phyloP scores from a whole-genome alignment of 2,113 vertebrate genomes.

The Haemorhous mexicanus region DNA sequence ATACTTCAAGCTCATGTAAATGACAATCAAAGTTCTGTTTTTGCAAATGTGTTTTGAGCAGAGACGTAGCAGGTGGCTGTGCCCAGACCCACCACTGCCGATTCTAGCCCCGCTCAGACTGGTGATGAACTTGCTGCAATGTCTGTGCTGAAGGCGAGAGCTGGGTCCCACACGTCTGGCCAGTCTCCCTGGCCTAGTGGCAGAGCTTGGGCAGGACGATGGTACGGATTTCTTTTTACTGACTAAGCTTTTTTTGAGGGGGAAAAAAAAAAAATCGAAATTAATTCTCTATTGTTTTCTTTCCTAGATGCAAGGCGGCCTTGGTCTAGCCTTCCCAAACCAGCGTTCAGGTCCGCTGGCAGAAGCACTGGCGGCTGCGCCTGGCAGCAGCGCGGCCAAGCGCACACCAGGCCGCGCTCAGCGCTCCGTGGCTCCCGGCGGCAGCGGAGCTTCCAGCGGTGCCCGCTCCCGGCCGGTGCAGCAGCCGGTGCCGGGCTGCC shows the following conservation, averaged over 20 bases:
- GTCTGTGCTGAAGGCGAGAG: accelerated
- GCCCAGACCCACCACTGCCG: not conserved
- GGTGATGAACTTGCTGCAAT: accelerated
- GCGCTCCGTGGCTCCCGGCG: not conserved
- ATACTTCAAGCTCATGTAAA: not conserved
- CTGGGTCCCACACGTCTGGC: accelerated
- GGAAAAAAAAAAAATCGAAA: accelerated
- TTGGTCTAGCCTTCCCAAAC: no score
- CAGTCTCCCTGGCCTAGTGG: accelerated
- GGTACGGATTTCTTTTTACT: accelerated
- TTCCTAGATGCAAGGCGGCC: not conserved
- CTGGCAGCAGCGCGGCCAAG: not conserved
- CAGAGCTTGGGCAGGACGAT: accelerated
- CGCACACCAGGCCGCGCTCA: not conserved
- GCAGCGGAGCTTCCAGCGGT: not conserved
- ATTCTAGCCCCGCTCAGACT: accelerated
- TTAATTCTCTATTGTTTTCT: not conserved
- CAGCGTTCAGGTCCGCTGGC: accelerated
- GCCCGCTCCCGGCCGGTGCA: not conserved
- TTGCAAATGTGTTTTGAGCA: not conserved
- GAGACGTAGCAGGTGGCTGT: accelerated
- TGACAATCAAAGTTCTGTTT: not conserved
- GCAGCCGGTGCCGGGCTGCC: not conserved
- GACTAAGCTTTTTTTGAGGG: no score
- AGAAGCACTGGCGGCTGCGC: accelerated